A percentile compares a stretch with the other conserved stretches of the same genome.
These are phyloP conservation scores for Syrmaticus mikado DNA, from an alignment of 2,113 vertebrate species.

Conservation along the genomic window DNA sequence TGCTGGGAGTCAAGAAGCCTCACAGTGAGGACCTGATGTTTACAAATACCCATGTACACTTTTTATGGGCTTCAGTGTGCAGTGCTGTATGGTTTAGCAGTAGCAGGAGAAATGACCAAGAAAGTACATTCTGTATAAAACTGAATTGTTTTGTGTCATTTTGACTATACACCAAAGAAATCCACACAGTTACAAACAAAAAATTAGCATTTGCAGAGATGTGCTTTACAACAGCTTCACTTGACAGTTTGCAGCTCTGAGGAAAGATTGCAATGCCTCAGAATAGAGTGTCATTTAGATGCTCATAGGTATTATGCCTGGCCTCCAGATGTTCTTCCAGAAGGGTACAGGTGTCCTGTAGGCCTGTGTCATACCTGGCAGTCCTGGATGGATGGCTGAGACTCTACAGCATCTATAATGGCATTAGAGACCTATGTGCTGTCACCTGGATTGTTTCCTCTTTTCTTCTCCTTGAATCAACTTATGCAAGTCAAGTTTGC, in stretches of 20 bases:
- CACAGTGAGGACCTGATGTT: not conserved
- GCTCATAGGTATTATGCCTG: not conserved
- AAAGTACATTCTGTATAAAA: not conserved
- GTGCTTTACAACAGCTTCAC: not conserved
- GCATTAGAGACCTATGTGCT: not conserved
- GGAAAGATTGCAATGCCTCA: not conserved
- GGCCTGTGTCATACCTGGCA: not conserved
- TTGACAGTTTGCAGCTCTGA: not conserved
- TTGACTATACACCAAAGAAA: not conserved
- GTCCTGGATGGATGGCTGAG: not conserved
- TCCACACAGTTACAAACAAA: not conserved
- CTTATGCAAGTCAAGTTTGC: not conserved
- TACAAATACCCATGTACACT: not conserved
- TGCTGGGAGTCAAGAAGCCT: not conserved
- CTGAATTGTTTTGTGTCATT: not conserved
- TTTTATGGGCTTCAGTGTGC: not conserved
- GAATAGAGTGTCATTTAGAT: not conserved
- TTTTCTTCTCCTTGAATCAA: not conserved
- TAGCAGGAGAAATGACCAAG: not conserved
- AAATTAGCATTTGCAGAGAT: not conserved
- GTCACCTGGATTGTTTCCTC: not conserved
- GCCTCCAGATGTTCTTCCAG: conserved; percentile 14
- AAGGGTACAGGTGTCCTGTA: not conserved
- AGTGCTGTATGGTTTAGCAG: not conserved
- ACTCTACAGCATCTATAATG: not conserved